A percentile compares a stretch with the other conserved stretches of the same genome.
These are phyloP conservation scores for Mastigias papua DNA, from an alignment of 30 jellyfish, hydroid and myxozoan species.

Conservation along the genomic window DNA sequence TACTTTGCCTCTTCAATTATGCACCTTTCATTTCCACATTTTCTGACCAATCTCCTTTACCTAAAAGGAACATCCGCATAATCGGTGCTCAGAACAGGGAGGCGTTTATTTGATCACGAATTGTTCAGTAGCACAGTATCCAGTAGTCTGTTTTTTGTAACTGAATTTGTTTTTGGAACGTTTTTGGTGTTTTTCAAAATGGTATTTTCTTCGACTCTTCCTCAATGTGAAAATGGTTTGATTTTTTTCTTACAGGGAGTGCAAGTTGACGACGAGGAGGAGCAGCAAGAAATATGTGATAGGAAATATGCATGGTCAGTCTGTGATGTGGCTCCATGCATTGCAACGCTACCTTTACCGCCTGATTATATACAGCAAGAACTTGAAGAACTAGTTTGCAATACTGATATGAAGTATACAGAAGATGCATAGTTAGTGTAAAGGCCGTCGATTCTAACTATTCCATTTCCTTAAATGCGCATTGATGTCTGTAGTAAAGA, in stretches of 20 bases:
- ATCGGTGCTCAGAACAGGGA: not conserved
- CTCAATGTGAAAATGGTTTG: not conserved
- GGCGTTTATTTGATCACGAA: not conserved
- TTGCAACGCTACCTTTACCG: slow-evolving; percentile 90
- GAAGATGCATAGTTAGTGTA: not conserved
- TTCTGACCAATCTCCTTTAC: not conserved
- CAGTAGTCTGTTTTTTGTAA: not conserved
- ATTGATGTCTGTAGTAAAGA: not conserved
- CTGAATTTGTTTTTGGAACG: not conserved
- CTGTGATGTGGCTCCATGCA: slow-evolving; percentile 83
- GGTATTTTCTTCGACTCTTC: too few species aligned
- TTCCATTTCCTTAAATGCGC: not conserved
- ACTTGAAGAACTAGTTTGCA: slow-evolving; percentile 85
- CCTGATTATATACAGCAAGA: slow-evolving; percentile 93
- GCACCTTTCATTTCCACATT: too few species aligned
- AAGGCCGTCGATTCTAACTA: not conserved
- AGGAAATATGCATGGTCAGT: slow-evolving; percentile 85
- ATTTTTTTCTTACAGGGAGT: slow-evolving; percentile 34
- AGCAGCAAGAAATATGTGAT: slow-evolving; percentile 52
- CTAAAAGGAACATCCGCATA: not conserved
- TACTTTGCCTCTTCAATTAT: too few species aligned
- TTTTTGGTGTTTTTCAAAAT: too few species aligned
- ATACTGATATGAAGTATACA: slow-evolving; percentile 26
- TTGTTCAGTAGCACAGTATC: too few species aligned
- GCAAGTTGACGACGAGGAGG: slow-evolving; percentile 40